Evolutionary conservation across 2,888 invertebrate species (phyloP), one percentile per base, ranked within the genome.

Genomic region (Venustoraphidia nigricollis): DNA sequence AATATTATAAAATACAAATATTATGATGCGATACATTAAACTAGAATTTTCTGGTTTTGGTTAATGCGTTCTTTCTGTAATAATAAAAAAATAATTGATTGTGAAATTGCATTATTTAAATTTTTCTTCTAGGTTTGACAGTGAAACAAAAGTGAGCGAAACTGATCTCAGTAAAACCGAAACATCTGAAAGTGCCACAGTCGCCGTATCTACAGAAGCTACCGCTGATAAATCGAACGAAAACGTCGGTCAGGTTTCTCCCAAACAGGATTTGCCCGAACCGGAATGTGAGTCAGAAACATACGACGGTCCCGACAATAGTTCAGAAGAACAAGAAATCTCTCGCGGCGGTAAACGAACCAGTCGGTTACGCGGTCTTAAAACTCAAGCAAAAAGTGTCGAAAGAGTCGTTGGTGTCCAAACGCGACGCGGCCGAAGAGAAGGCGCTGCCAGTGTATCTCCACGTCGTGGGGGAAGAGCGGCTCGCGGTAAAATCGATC

Each of bases 361-460:
- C 27, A 50, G 58, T 39, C 53, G 60, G 36, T 59, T 65, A 9
- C 63, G 71, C 36, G 67, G 69, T 44, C 64, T 66, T 9, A 62
- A 66, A 52, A 58, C 62, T 3, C 65, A 66, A 47, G 56, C 58
- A 13, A 58, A 57, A 49, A 60, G 64, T 13, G 59, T 64, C 8
- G 63, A 59, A 45, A 59, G 64, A 35, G 60, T 62, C 9, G 62
- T 64, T 36, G 63, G 63, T 8, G 71, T 77, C 2, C 75, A 75
- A 53, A 77, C 78, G 0, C 67, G 79, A 27, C 66, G 77, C 5
- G 69, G 72, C n/a, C 59, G 62, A 50, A 60, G 58, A 36, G 59
- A 62, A 40, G 42, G 50, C 13, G 54, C 59, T 1, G 57, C 58
- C 1, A 34, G 54, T 34, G 49, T 50, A 40, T 46, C 43, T 51